Conservation (phyloP, 2,888 invertebrate species). For the Ophion costatus region DNA sequence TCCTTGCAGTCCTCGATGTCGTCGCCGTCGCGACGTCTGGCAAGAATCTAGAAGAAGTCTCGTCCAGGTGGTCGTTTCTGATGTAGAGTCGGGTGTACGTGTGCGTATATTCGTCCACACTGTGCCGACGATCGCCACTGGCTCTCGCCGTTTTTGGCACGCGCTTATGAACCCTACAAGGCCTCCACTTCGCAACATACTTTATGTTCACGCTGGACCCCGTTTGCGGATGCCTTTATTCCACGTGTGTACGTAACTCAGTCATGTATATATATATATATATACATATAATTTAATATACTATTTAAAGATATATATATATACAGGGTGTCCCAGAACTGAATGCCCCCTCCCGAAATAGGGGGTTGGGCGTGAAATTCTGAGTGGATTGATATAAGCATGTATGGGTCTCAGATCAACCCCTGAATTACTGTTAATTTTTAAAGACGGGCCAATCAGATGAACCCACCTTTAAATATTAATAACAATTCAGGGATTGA, state of each 20-base stretch:
- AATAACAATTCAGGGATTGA: too few relatives aligned
- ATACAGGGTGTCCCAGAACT: too few relatives aligned
- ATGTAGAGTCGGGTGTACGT: neutral
- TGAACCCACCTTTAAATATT: too few relatives aligned
- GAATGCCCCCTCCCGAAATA: too few relatives aligned
- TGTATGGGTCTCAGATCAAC: too few relatives aligned
- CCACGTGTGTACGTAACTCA: constrained; percentile 16
- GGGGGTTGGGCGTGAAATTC: too few relatives aligned
- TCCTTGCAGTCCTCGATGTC: constrained; percentile 42
- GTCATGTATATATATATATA: neutral
- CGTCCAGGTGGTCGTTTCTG: constrained; percentile 50
- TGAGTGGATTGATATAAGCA: too few relatives aligned
- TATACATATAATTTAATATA: too few relatives aligned
- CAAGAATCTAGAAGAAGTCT: constrained; percentile 36
- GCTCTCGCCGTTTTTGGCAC: constrained; percentile 78
- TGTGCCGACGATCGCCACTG: constrained; percentile 70
- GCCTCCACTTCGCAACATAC: constrained; percentile 69
- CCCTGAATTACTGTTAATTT: too few relatives aligned
- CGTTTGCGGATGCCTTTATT: constrained; percentile 11
- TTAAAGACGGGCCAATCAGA: too few relatives aligned
- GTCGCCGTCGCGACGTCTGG: constrained; percentile 61
- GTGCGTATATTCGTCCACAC: constrained; percentile 47
- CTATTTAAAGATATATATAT: too few relatives aligned
- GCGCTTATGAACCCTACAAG: constrained; percentile 76
- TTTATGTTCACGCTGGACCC: constrained; percentile 48